Conservation (phyloP, 2,888 invertebrate genomes). For the Agrilus mali region DNA sequence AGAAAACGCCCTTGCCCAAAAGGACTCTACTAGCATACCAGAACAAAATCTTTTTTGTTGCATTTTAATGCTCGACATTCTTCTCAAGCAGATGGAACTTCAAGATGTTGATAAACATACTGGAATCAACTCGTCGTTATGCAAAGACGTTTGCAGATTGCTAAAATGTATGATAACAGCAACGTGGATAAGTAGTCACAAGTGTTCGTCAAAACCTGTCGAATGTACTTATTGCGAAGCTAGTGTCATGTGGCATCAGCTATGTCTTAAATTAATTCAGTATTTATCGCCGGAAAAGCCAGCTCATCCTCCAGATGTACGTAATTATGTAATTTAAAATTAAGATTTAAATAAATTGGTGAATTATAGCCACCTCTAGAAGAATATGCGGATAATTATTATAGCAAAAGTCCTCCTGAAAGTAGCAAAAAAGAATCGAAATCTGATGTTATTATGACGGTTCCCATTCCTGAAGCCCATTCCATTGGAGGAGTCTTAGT, state of each 20-base stretch:
- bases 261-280: conserved; percentile 67
- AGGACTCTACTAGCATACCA: conserved; percentile 57
- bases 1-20: conserved; percentile 45
- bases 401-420: conserved; percentile 57
- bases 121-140: conserved; percentile 62
- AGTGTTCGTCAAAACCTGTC: conserved; percentile 40
- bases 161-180: conserved; percentile 65
- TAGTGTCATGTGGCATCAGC: conserved; percentile 88
- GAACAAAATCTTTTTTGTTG: conserved; percentile 85
- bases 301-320: conserved; percentile 64
- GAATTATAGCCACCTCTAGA: conserved; percentile 46
- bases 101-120: conserved; percentile 74
- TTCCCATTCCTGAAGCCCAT: conserved; percentile 58
- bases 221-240: conserved; percentile 91
- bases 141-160: conserved; percentile 60
- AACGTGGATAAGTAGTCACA: conserved; percentile 56
- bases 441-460: conserved; percentile 47
- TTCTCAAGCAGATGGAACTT: conserved; percentile 87
- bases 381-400: conserved; percentile 55
- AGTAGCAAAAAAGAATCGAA: conserved; percentile 55
- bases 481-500: conserved; percentile 78
- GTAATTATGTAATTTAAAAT: conserved; percentile 20
- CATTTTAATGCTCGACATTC: conserved; percentile 89
- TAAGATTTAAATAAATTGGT: background rate
- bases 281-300: conserved; percentile 66